These are phyloP conservation scores for Drosophila seguyi DNA, from an alignment of 1,140 invertebrate genomes.

Conservation along the genomic window DNA sequence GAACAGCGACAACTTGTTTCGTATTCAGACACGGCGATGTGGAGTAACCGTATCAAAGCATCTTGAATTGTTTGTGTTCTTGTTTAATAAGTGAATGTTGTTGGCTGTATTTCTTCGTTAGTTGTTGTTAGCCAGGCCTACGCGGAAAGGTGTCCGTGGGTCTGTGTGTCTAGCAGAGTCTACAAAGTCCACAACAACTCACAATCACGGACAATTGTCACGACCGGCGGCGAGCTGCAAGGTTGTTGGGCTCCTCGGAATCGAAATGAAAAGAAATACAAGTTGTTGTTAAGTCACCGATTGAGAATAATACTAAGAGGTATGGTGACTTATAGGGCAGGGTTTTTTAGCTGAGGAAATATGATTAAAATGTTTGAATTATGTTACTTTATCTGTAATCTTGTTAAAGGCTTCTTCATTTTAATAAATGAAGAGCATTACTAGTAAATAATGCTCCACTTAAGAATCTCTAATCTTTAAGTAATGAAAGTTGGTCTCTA, in stretches of 20 bases:
- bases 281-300: conserved; percentile 3
- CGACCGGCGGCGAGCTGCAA: conserved; percentile 30
- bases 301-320: conserved; percentile 11
- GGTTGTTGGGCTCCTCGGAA: conserved; percentile 17
- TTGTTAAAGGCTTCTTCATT: neutral
- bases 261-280: conserved; percentile 31
- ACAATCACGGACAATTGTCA: conserved; percentile 32
- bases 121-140: conserved; percentile 45
- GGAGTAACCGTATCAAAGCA: conserved; percentile 51
- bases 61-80: conserved; percentile 49
- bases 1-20: conserved; percentile 68
- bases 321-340: neutral
- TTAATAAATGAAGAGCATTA: neutral
- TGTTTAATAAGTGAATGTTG: conserved; percentile 51
- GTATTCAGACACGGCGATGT: conserved; percentile 40
- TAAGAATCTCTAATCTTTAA: neutral
- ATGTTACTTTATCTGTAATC: neutral
- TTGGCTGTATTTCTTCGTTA: conserved; percentile 33
- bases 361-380: neutral
- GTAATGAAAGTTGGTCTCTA: neutral
- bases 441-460: neutral
- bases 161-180: neutral
- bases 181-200: conserved; percentile 5
- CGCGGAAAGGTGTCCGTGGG: conserved; percentile 43
- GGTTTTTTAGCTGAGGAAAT: neutral